phyloP scores from a whole-genome alignment of 1,140 invertebrate species.

The Drosophila chauvacae region DNA sequence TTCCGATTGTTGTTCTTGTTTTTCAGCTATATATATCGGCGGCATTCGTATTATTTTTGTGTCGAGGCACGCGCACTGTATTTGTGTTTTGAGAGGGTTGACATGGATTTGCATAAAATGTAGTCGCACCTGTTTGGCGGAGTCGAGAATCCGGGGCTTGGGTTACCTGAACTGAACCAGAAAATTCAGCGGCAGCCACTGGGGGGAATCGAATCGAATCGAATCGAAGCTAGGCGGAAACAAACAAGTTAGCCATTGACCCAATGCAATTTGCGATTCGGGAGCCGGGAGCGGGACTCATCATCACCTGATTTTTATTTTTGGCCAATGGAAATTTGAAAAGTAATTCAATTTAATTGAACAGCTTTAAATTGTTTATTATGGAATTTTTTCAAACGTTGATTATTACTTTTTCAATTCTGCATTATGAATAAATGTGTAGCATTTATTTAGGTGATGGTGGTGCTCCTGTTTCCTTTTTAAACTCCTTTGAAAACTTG shows the following conservation, averaged over 20 bases:
- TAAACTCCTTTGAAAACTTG: not conserved
- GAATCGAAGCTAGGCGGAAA: constrained; percentile 27
- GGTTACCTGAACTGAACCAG: constrained; percentile 9
- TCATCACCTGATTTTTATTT: constrained; percentile 34
- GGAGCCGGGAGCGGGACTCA: not conserved
- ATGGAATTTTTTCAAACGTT: not conserved
- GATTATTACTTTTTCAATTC: no score
- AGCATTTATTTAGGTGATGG: not conserved
- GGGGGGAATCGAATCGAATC: constrained; percentile 5
- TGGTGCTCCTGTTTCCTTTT: not conserved
- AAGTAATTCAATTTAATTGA: not conserved
- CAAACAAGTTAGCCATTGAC: constrained; percentile 45
- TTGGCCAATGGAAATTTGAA: not conserved
- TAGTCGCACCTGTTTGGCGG: constrained; percentile 72
- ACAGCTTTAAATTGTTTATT: not conserved
- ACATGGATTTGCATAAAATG: constrained; percentile 77
- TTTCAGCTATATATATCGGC: constrained; percentile 10
- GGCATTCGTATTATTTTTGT: constrained; percentile 33
- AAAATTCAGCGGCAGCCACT: constrained; percentile 14
- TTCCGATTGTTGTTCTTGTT: constrained; percentile 43
- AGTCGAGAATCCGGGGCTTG: constrained; percentile 24
- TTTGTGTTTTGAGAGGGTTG: constrained; percentile 29
- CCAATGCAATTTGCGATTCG: constrained; percentile 31
- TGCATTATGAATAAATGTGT: no score
- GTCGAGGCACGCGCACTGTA: constrained; percentile 42